These are phyloP conservation scores for Vulpes lagopus DNA, from an alignment of 2,113 vertebrate genomes.

Conservation along the genomic window DNA sequence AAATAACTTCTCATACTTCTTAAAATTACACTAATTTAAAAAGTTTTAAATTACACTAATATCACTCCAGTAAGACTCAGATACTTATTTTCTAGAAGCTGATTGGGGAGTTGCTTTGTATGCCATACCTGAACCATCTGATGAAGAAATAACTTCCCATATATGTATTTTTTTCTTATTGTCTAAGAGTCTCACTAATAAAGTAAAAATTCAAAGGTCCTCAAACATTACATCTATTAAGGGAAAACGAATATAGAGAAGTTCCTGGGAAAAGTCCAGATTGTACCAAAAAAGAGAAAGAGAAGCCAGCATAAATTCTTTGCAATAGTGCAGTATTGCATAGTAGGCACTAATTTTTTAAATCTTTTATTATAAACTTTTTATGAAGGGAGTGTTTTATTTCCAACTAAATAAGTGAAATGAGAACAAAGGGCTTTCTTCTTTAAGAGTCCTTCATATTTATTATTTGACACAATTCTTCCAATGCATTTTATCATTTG, in stretches of 20 bases:
- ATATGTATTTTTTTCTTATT: not conserved
- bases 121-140: not conserved
- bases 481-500: not conserved
- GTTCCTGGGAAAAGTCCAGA: not conserved
- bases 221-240: not conserved
- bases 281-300: not conserved
- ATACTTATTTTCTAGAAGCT: slow-evolving; percentile 40
- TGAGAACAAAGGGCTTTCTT: slow-evolving; percentile 18
- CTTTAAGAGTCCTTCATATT: not conserved
- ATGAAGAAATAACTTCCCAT: not conserved
- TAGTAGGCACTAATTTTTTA: not conserved
- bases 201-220: not conserved
- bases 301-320: not conserved
- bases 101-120: not conserved
- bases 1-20: not conserved
- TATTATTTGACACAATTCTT: not conserved
- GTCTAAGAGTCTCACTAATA: slow-evolving; percentile 32
- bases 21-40: not conserved
- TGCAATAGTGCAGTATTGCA: not conserved
- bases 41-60: not conserved
- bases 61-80: not conserved
- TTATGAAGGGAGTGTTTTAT: not conserved
- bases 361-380: slow-evolving; percentile 47
- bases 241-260: not conserved
- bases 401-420: slow-evolving; percentile 3